phyloP scores from a whole-genome alignment of 1,140 invertebrate genomes.

The Vanessa atalanta region DNA sequence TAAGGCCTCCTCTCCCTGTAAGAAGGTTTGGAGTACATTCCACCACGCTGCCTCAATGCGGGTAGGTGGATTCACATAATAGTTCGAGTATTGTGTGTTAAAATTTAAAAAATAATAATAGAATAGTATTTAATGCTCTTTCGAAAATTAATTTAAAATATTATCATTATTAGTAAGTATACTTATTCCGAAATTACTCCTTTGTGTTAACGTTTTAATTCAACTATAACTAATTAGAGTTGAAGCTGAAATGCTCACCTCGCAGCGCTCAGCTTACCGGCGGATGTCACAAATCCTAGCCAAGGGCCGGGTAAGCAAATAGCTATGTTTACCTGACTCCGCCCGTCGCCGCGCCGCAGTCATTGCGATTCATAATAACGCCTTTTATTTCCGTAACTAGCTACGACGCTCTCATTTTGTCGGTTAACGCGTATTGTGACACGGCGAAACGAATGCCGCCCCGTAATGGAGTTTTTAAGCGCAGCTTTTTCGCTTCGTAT shows the following conservation, averaged over 20 bases:
- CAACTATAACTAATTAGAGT: constrained; percentile 5
- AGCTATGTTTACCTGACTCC: constrained; percentile 67
- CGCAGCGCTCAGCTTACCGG: constrained; percentile 47
- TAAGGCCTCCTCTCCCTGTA: no score
- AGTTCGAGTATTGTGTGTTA: no score
- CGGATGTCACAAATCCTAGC: constrained; percentile 73
- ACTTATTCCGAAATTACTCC: no score
- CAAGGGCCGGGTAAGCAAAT: constrained; percentile 68
- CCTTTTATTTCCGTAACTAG: constrained; percentile 77
- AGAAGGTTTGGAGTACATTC: no score
- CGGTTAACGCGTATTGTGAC: constrained; percentile 75
- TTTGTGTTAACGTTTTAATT: neutral
- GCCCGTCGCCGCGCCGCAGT: constrained; percentile 42
- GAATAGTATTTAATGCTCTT: no score
- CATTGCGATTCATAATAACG: constrained; percentile 72
- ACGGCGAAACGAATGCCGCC: constrained; percentile 70
- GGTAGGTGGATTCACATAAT: no score
- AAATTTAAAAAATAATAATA: no score
- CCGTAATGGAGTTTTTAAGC: constrained; percentile 74
- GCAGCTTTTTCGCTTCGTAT: constrained; percentile 65
- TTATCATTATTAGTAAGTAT: no score
- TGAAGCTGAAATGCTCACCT: constrained; percentile 2
- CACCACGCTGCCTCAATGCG: no score
- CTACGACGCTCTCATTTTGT: constrained; percentile 73
- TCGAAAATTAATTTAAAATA: no score